Evolutionary conservation across 2,113 vertebrate species (phyloP).

Genomic region (Bubo scandiacus): DNA sequence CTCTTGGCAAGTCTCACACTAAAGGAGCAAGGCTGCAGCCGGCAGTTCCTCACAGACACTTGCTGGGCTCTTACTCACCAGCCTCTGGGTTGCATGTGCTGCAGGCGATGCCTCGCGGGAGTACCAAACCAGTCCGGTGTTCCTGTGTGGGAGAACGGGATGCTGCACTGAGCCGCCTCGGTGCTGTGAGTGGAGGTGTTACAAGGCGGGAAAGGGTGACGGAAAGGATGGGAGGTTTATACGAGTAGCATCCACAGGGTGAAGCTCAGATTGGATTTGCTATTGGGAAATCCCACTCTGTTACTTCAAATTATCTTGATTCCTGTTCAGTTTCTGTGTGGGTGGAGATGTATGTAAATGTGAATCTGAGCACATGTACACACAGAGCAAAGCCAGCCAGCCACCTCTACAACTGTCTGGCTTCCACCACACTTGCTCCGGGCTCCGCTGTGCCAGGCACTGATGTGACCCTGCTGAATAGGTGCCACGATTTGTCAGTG

Average conservation of each 20-base stretch:
- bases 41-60: not conserved
- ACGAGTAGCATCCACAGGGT: not conserved
- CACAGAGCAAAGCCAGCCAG: not conserved
- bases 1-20: not conserved
- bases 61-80: not conserved
- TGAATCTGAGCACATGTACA: not conserved
- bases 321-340: not conserved
- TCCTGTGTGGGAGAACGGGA: not conserved
- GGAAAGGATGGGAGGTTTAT: not conserved
- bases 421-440: not conserved
- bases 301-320: not conserved
- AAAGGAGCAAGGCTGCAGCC: not conserved
- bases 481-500: not conserved
- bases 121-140: too few species aligned
- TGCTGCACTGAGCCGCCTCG: not conserved
- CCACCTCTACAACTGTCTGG: not conserved
- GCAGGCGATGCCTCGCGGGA: fast-evolving
- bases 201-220: not conserved
- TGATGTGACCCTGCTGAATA: not conserved
- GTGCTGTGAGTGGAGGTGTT: not conserved
- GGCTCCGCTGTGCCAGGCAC: not conserved
- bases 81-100: not conserved
- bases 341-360: not conserved
- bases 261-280: not conserved
- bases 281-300: not conserved